Percentiles rank a stretch among this genome's conserved stretches.
Conservation (phyloP, 2,113 vertebrate species). For the Odobenus rosmarus region DNA sequence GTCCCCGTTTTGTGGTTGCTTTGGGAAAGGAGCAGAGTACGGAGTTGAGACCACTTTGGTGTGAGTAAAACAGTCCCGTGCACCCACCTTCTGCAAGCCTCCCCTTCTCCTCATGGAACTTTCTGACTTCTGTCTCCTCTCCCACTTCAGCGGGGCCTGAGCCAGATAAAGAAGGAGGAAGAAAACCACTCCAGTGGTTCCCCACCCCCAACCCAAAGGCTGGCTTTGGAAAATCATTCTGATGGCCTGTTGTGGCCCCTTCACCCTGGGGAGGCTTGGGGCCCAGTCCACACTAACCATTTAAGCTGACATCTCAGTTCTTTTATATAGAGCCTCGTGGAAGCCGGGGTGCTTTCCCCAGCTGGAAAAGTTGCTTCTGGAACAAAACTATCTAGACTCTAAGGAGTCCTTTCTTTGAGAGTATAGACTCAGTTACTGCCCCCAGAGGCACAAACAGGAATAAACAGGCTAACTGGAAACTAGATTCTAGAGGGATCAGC, state of each 20-base stretch:
- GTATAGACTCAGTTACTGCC: background rate
- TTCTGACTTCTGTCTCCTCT: background rate
- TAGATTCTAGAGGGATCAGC: background rate
- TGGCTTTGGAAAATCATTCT: background rate
- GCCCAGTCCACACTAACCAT: background rate
- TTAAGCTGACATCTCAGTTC: background rate
- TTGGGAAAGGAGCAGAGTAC: background rate
- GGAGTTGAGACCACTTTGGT: background rate
- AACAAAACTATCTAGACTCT: constrained; percentile 30
- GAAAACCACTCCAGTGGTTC: background rate
- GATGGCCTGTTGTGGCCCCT: background rate
- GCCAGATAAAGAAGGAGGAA: background rate
- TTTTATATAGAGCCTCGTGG: background rate
- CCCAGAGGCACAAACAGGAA: background rate
- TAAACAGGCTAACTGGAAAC: constrained; percentile 14
- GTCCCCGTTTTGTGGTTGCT: background rate
- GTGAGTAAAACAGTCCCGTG: background rate
- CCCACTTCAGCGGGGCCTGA: background rate
- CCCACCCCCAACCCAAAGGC: background rate
- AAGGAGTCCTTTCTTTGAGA: background rate
- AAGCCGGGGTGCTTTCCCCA: background rate
- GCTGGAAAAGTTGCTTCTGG: constrained; percentile 51
- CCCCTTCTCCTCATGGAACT: background rate
- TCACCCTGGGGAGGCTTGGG: background rate
- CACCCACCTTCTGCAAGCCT: background rate